A percentile compares a stretch with the other conserved stretches of the same genome.
Conservation (phyloP, 2,113 vertebrate species). For the Petroica traversi region DNA sequence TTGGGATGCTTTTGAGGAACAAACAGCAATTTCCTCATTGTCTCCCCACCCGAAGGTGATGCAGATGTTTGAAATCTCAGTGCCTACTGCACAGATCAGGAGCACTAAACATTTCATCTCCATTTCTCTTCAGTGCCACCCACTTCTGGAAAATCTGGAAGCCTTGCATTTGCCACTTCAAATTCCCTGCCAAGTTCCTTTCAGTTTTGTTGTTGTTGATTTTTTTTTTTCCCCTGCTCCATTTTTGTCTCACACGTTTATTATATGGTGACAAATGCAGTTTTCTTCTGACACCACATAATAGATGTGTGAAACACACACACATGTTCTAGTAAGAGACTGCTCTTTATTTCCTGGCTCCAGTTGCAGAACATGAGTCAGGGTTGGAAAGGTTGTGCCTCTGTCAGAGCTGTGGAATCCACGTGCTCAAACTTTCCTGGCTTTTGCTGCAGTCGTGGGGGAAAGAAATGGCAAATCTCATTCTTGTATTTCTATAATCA, state of each 20-base stretch:
- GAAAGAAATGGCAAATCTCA: background rate
- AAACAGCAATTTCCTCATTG: background rate
- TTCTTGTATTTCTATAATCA: background rate
- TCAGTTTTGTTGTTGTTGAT: background rate
- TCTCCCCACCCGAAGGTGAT: background rate
- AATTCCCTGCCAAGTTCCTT: slow-evolving; percentile 43
- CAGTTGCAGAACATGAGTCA: slow-evolving; percentile 47
- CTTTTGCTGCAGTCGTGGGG: background rate
- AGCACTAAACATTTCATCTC: slow-evolving; percentile 5
- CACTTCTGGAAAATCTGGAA: slow-evolving; percentile 39
- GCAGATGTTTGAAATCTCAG: slow-evolving; percentile 1
- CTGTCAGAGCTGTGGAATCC: background rate
- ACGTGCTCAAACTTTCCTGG: background rate
- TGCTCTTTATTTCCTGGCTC: slow-evolving; percentile 52
- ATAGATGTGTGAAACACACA: slow-evolving; percentile 59
- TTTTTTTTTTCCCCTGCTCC: background rate
- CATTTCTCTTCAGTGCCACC: slow-evolving; percentile 12
- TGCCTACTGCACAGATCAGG: background rate
- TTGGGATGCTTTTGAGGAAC: background rate
- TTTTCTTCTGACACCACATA: slow-evolving; percentile 59
- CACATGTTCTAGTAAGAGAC: slow-evolving; percentile 28
- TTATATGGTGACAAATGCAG: slow-evolving; percentile 57
- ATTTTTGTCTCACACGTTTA: slow-evolving; percentile 66
- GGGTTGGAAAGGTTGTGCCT: slow-evolving; percentile 21
- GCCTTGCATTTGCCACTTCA: slow-evolving; percentile 27